Evolutionary conservation across 1,140 invertebrate species (phyloP).

Genomic region (Drosophila carrolli): DNA sequence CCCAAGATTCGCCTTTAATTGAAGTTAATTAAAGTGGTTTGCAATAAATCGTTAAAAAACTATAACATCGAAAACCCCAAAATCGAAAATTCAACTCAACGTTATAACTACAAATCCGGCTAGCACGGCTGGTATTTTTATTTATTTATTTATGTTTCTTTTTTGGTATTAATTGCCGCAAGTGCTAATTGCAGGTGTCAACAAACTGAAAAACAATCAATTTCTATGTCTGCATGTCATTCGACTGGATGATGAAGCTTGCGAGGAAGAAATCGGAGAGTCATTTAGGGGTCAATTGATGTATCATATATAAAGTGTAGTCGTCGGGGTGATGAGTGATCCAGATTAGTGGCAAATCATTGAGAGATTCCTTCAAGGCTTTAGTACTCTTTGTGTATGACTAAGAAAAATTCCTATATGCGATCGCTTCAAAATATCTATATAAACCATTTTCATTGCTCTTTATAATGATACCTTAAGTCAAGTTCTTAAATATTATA

Average conservation of each 20-base stretch:
- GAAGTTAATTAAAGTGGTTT: conserved; percentile 81
- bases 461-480: too few species aligned
- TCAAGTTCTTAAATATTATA: too few species aligned
- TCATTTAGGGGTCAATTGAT: neutral
- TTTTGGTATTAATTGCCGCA: conserved; percentile 16
- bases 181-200: conserved; percentile 62
- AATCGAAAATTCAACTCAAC: conserved; percentile 11
- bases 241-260: conserved; percentile 11
- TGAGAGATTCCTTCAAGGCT: neutral
- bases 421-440: too few species aligned
- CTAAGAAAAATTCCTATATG: too few species aligned
- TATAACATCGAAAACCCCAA: conserved; percentile 52
- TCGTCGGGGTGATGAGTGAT: neutral
- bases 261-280: neutral
- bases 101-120: conserved; percentile 71
- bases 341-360: neutral
- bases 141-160: conserved; percentile 20
- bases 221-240: conserved; percentile 40
- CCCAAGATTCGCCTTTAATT: conserved; percentile 58
- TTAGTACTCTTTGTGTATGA: neutral
- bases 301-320: neutral
- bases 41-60: conserved; percentile 80
- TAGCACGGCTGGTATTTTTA: conserved; percentile 44
- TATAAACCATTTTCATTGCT: too few species aligned
- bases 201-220: conserved; percentile 49